These are phyloP conservation scores for Equus przewalskii DNA, from an alignment of 2,113 vertebrate genomes.

Conservation along the genomic window DNA sequence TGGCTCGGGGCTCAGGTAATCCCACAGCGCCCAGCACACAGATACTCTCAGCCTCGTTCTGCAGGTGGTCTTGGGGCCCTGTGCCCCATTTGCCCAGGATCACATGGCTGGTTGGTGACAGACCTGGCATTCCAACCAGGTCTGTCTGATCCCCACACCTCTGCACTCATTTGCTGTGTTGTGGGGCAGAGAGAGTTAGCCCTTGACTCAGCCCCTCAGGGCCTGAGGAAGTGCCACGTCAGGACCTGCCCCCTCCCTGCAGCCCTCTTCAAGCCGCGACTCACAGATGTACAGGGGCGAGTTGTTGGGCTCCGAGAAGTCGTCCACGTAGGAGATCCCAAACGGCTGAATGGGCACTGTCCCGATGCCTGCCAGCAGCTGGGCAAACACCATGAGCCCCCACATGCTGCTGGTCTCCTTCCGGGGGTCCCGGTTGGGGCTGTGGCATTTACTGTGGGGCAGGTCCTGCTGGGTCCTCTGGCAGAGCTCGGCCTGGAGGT, in stretches of 20 bases:
- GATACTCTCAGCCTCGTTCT: background rate
- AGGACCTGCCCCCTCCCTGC: accelerated
- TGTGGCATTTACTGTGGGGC: slow-evolving; percentile 69
- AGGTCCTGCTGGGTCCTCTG: slow-evolving; percentile 70
- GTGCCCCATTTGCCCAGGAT: background rate
- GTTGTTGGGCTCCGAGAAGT: slow-evolving; percentile 94
- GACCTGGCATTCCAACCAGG: background rate
- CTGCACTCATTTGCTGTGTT: background rate
- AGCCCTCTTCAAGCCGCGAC: background rate
- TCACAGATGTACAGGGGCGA: slow-evolving; percentile 96
- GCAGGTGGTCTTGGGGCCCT: background rate
- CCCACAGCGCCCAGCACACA: background rate
- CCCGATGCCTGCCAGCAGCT: slow-evolving; percentile 95
- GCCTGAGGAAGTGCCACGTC: background rate
- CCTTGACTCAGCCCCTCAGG: background rate
- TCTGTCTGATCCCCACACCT: background rate
- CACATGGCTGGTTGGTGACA: background rate
- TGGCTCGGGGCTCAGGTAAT: background rate
- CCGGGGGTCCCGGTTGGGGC: slow-evolving; percentile 66
- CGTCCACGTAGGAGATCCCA: slow-evolving; percentile 97
- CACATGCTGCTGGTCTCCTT: slow-evolving; percentile 91
- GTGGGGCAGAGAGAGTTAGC: background rate
- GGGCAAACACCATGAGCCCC: slow-evolving; percentile 94
- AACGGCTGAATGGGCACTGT: slow-evolving; percentile 98
- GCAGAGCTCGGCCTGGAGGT: slow-evolving; percentile 84